Evolutionary conservation across 2,113 vertebrate species (phyloP).

Genomic region (Gila orcuttii): DNA sequence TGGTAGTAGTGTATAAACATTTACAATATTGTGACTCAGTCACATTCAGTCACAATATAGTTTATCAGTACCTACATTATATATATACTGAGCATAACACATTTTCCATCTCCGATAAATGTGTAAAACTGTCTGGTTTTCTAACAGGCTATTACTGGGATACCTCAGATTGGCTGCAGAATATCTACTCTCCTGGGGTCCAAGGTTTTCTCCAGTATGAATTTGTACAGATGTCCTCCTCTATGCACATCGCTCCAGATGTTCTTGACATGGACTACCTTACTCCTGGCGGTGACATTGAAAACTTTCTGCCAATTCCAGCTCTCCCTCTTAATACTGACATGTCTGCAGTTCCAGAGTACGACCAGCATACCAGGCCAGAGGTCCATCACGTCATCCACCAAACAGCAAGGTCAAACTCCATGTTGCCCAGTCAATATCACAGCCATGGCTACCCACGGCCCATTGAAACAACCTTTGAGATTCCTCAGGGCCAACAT

Average conservation of each 20-base stretch:
- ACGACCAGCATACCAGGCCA: constrained; percentile 79
- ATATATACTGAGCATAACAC: not conserved
- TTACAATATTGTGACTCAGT: not conserved
- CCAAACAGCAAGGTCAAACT: constrained; percentile 72
- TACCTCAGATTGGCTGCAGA: constrained; percentile 88
- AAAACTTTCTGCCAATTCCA: constrained; percentile 81
- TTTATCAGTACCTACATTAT: not conserved
- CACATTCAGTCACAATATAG: too few relatives aligned
- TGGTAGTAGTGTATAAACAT: not conserved
- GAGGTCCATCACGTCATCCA: constrained; percentile 77
- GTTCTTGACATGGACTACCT: constrained; percentile 83
- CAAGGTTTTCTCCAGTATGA: constrained; percentile 83
- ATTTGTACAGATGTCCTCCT: constrained; percentile 77
- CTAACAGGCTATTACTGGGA: constrained; percentile 87
- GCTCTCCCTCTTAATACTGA: constrained; percentile 78
- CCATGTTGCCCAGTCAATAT: constrained; percentile 69
- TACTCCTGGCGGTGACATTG: constrained; percentile 82
- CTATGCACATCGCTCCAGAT: constrained; percentile 74
- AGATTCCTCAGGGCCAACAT: constrained; percentile 76
- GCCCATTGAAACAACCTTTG: constrained; percentile 77
- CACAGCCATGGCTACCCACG: constrained; percentile 74
- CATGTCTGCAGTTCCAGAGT: constrained; percentile 76
- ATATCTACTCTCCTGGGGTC: constrained; percentile 80
- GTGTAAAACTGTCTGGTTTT: not conserved
- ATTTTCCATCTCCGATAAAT: not conserved